Base-by-base conservation (phyloP, 2,888 invertebrate species). In the Deilephila porcellus region DNA sequence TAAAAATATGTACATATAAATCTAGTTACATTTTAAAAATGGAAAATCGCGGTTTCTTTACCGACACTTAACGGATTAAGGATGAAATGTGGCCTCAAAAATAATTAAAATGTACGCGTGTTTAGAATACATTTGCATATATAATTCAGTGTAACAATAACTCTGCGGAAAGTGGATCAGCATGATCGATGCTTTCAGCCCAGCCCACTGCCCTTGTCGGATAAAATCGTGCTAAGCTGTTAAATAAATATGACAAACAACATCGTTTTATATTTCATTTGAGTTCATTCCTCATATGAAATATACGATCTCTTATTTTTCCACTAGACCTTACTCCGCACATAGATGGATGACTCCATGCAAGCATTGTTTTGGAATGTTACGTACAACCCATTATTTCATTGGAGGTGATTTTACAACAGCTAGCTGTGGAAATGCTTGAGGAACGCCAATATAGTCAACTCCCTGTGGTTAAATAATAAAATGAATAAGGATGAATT, bases 101-200 rank as follows among this genome's bases (percentile, higher is more conserved):
- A 67, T 25, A 67, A 34, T 63, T n/a, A 20, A 62, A 29, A 67
- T 45, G 52, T 25, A 67, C 17, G 45, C 52, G 67, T 52, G 67
- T 67, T 56, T 67, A 67, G 67, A 67, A 67, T 67, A 67, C 64
- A 64, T 64, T 67, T 67, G 45, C 52, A 52, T 56, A 56, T 56
- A 5, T 67, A 67, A 67, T 67, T 67, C 25, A 8, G 25, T 34
- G 63, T 63, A 63, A 63, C 63, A 52, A 67, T 67, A 67, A 67
- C 52, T 67, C 67, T 52, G 52, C 25, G 45, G 62, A 67, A 67
- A 67, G 67, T 67, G 67, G 67, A 67, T 67, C 67, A 52, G 67
- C 25, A 25, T 67, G 67, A 63, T 63, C 63, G 63, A 63, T 63
- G 63, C 17, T 63, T 34, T n/a, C 34, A n/a, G 37, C 45, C 67